Evolutionary conservation across 2,888 invertebrate species (phyloP).

Genomic region (Drosophila macrospina): DNA sequence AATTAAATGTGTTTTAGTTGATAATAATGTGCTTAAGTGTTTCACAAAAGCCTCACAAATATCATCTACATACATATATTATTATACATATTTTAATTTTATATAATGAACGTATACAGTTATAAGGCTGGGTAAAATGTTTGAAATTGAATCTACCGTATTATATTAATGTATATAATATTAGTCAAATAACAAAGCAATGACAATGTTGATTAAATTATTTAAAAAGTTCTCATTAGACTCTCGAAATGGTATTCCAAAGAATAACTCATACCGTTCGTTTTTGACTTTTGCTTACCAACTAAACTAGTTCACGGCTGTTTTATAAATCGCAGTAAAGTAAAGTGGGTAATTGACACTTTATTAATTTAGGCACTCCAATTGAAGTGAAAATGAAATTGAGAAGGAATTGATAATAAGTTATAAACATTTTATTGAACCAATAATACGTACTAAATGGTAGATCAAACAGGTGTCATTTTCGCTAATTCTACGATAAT

Average conservation of each 20-base stretch:
- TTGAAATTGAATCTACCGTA: not conserved
- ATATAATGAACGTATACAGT: slow-evolving; percentile 1
- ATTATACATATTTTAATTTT: not conserved
- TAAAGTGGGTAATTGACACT: slow-evolving; percentile 35
- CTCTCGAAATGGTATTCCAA: no score
- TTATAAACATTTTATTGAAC: not conserved
- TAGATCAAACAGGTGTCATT: slow-evolving; percentile 9
- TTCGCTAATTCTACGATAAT: slow-evolving; percentile 4
- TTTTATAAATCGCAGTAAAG: slow-evolving; percentile 3
- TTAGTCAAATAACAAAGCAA: no score
- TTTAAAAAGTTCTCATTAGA: not conserved
- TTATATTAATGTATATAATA: not conserved
- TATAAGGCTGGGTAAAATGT: not conserved
- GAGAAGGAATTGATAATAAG: slow-evolving; percentile 13
- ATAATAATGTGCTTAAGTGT: slow-evolving; percentile 58
- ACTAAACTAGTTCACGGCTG: slow-evolving; percentile 13
- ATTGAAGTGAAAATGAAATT: slow-evolving; percentile 25
- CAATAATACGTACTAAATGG: not conserved
- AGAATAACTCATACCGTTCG: no score
- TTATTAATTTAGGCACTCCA: slow-evolving; percentile 25
- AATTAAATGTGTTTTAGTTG: slow-evolving; percentile 31
- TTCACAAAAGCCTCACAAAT: slow-evolving; percentile 55
- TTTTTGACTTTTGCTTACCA: no score
- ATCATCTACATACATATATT: not conserved
- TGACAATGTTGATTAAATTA: not conserved